Evolutionary conservation across 1,140 invertebrate species (phyloP), one percentile per base, ranked within the genome.

Genomic region (Eumaeus atala): DNA sequence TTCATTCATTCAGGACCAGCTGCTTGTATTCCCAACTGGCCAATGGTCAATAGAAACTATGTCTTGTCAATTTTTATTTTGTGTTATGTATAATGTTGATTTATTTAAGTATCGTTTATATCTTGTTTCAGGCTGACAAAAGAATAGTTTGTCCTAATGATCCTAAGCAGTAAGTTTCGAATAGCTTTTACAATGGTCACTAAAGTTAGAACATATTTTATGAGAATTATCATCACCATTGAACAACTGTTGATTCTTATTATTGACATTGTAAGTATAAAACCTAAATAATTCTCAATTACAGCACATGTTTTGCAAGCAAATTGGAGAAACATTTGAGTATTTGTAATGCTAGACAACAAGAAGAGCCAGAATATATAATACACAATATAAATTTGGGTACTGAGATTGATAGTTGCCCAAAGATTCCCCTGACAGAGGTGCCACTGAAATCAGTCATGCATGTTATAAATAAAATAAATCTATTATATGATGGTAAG

Each of bases 291-390:
- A 28, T 28, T 28, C 21, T 9, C 14, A n/a, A 36, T 68, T 72
- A 14, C 67, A 93, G 91, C 64, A 93, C 94, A 0, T 93, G 93
- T 64, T 95, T 91, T 77, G 89, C 91, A 44, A 90, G 90, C 14
- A 93, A 92, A 64, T 74, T 96, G 51, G 62, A 89, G 28, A 92
- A 92, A 66, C 95, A 96, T 80, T 77, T 95, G 42, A 90, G 90
- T 67, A 93, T 94, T 54, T 96, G 95, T 71, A 96, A 95, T 87
- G 92, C 92, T 1, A 85, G 89, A 53, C 77, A 88, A 37, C 79
- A 81, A 38, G 84, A 87, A 34, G 65, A 63, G 16, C 84, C 87
- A 38, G 77, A 90, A 9, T 94, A 92, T 64, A 91, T 94, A 18
- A 66, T 89, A 0, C 89, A 90, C 56, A 89, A 90, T 59, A 84